These are phyloP conservation scores for Xanthostigma xanthostigma DNA, from an alignment of 2,888 invertebrate species.

Conservation along the genomic window DNA sequence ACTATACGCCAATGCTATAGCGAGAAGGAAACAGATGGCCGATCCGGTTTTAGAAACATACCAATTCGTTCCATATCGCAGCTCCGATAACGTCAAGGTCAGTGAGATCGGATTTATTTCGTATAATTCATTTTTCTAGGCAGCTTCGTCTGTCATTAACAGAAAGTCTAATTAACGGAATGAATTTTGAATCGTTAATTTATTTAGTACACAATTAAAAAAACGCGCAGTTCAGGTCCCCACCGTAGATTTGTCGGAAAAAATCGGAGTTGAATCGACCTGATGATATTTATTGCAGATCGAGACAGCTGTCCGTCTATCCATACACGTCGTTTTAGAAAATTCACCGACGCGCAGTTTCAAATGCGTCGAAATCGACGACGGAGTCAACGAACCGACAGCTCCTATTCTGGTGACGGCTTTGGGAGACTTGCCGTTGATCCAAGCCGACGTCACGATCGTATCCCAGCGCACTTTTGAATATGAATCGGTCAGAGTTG, in stretches of 20 bases:
- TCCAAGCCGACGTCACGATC: conserved; percentile 49
- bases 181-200: too few relatives aligned
- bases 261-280: too few relatives aligned
- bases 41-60: conserved; percentile 64
- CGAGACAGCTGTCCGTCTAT: conserved; percentile 32
- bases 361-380: conserved; percentile 29
- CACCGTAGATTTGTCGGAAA: too few relatives aligned
- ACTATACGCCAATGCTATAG: conserved; percentile 59
- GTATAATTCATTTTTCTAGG: too few relatives aligned
- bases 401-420: conserved; percentile 39
- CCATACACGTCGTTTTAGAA: conserved; percentile 58
- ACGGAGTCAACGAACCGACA: conserved; percentile 29
- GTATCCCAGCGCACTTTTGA: conserved; percentile 34
- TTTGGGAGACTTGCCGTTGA: conserved; percentile 50
- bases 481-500: conserved; percentile 38
- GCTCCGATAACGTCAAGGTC: conserved; percentile 14
- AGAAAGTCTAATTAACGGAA: too few relatives aligned
- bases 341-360: conserved; percentile 48
- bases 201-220: too few relatives aligned
- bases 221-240: too few relatives aligned
- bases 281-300: too few relatives aligned
- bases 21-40: conserved; percentile 48
- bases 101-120: too few relatives aligned
- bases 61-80: conserved; percentile 48
- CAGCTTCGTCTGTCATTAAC: too few relatives aligned